These are phyloP conservation scores for Athene cunicularia DNA, from an alignment of 2,113 vertebrate species.

Conservation along the genomic window DNA sequence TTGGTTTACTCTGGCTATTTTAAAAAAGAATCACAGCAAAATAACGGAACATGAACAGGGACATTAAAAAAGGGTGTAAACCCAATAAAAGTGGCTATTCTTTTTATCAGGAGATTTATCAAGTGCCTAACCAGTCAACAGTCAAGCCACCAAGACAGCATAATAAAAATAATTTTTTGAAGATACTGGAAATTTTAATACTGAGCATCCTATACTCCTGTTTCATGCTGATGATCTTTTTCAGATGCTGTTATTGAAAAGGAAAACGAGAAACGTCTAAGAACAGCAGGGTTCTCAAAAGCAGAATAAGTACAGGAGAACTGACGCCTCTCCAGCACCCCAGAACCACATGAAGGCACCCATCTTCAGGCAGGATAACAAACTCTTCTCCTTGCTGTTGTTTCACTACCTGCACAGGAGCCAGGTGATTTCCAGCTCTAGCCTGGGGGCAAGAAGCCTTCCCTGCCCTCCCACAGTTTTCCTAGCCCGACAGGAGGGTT, in stretches of 20 bases:
- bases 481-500: background rate
- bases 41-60: background rate
- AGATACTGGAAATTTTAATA: background rate
- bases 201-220: background rate
- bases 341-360: background rate
- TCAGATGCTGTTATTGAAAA: background rate
- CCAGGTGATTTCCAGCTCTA: conserved; percentile 51
- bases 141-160: background rate
- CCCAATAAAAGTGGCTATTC: background rate
- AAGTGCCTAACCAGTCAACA: background rate
- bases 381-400: background rate
- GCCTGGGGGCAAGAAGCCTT: background rate
- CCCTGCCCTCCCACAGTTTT: background rate
- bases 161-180: conserved; percentile 15
- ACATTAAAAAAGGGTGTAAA: background rate
- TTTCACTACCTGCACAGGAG: background rate
- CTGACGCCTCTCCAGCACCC: background rate
- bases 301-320: background rate
- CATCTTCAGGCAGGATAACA: background rate
- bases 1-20: background rate
- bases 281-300: background rate
- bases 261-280: background rate
- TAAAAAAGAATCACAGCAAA: background rate
- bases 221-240: background rate
- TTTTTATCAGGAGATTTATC: background rate